These are phyloP conservation scores for Apaloderma vittatum DNA, from an alignment of 2,113 vertebrate species.

Conservation along the genomic window DNA sequence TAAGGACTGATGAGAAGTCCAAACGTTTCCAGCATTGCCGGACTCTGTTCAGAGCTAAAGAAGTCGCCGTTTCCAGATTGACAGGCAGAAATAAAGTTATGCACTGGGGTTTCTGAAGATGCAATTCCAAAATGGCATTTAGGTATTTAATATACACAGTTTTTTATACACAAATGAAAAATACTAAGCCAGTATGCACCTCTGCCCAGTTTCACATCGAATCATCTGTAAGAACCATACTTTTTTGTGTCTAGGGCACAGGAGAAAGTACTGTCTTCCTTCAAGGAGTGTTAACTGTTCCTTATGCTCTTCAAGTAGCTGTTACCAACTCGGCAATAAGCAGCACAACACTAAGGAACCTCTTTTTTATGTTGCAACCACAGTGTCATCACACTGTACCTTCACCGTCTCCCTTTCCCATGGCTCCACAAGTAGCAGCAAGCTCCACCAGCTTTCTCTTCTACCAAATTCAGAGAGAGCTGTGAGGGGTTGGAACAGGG, in stretches of 20 bases:
- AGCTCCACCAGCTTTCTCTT: background rate
- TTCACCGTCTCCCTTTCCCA: background rate
- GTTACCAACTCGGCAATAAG: background rate
- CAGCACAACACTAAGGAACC: background rate
- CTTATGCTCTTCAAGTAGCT: background rate
- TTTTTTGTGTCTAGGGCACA: background rate
- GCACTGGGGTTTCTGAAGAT: background rate
- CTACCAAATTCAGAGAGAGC: background rate
- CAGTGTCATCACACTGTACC: background rate
- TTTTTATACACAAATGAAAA: background rate
- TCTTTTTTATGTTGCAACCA: background rate
- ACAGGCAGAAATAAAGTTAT: background rate
- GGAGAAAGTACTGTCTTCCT: background rate
- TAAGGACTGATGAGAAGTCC: background rate
- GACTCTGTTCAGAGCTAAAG: background rate
- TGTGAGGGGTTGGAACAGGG: background rate
- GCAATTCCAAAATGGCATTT: background rate
- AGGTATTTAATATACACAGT: background rate
- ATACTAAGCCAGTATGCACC: background rate
- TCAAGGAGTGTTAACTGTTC: background rate
- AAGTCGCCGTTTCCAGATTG: background rate
- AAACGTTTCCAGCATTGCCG: background rate
- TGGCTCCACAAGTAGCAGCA: rapidly evolving
- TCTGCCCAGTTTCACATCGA: background rate
- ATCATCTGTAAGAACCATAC: background rate